Conservation (phyloP, 1,140 invertebrate genomes). For the Musca domestica region DNA sequence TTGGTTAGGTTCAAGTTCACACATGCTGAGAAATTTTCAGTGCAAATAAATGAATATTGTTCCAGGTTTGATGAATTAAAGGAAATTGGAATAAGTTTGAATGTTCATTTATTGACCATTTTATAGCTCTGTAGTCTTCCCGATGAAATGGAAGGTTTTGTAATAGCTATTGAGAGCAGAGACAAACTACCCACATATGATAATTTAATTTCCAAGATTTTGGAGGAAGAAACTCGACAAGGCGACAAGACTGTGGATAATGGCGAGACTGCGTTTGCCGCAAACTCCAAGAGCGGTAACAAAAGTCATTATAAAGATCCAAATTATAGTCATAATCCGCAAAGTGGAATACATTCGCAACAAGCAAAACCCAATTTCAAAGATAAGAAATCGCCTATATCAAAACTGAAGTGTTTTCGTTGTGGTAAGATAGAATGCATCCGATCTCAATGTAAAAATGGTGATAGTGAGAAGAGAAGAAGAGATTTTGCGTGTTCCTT, state of each 20-base stretch:
- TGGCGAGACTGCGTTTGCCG: no score
- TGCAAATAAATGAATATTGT: no score
- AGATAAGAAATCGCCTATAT: background rate
- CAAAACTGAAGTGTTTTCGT: conserved; percentile 18
- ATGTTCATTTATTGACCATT: no score
- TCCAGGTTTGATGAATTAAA: no score
- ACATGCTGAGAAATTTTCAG: no score
- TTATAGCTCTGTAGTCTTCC: conserved; percentile 23
- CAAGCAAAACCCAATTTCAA: background rate
- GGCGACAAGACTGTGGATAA: no score
- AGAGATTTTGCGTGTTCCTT: background rate
- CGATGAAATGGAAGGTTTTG: conserved; percentile 25
- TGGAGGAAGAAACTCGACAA: conserved; percentile 7
- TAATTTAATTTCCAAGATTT: conserved; percentile 21
- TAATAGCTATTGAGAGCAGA: no score
- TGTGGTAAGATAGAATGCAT: conserved; percentile 6
- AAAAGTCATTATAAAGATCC: background rate
- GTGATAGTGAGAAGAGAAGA: background rate
- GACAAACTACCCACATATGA: conserved; percentile 19
- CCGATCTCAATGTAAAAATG: no score
- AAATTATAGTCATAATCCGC: no score
- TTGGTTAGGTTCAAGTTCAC: no score
- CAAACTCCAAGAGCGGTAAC: background rate
- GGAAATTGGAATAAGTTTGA: no score
- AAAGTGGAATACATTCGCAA: background rate